Evolutionary conservation across 1,140 invertebrate genomes (phyloP).

Genomic region (Tetramorium alpestre): DNA sequence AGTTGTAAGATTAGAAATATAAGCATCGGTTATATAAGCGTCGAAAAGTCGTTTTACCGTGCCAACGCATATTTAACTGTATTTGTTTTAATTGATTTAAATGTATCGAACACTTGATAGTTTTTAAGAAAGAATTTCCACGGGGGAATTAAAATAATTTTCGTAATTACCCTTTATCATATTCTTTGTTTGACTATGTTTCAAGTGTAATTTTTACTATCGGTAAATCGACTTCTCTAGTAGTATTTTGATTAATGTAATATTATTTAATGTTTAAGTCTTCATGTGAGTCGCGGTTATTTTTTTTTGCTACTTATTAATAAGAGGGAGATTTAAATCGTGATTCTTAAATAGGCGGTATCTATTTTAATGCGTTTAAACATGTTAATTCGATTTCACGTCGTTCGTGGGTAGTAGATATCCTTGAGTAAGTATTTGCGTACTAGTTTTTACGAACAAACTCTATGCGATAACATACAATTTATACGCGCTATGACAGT

Average conservation of each 20-base stretch:
- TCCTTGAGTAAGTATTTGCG: neutral
- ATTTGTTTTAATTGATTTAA: neutral
- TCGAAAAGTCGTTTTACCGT: constrained; percentile 35
- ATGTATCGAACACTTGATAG: neutral
- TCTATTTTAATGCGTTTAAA: neutral
- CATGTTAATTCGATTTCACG: neutral
- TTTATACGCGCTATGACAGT: constrained; percentile 29
- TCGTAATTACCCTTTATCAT: neutral
- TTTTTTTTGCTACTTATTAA: constrained; percentile 6
- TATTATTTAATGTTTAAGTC: constrained; percentile 21
- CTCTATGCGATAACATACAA: constrained; percentile 21
- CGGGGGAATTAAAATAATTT: neutral
- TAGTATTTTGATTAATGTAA: neutral
- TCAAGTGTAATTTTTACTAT: neutral
- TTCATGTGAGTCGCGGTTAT: neutral
- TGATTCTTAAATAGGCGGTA: neutral
- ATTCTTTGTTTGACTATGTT: neutral
- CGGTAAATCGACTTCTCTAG: constrained; percentile 34
- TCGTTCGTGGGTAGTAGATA: constrained; percentile 17
- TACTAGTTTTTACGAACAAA: constrained; percentile 15
- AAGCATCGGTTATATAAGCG: neutral
- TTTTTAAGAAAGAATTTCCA: constrained; percentile 11
- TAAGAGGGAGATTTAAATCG: neutral
- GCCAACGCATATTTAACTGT: neutral
- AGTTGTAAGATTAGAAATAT: constrained; percentile 27